Conservation (phyloP, 1,140 invertebrate genomes). For the Ips typographus region DNA sequence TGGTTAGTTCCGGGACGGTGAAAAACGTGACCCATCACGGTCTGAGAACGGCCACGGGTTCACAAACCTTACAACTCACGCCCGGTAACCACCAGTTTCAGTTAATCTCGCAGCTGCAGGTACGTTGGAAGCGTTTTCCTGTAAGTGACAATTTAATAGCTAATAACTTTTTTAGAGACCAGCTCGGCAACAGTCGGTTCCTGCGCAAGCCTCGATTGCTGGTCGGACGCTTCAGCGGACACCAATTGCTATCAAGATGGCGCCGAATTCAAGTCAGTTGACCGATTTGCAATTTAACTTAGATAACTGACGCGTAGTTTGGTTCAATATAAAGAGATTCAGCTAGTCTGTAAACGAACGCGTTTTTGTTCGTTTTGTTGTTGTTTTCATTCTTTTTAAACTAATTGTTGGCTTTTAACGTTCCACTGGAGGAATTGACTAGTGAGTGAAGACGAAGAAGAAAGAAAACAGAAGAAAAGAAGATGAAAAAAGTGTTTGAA, state of each 20-base stretch:
- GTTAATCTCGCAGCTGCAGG: conserved; percentile 59
- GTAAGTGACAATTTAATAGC: background rate
- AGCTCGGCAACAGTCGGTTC: conserved; percentile 56
- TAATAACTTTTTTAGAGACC: conserved; percentile 48
- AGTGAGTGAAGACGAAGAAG: conserved; percentile 1
- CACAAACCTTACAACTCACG: conserved; percentile 40
- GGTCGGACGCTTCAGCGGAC: conserved; percentile 58
- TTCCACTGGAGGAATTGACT: background rate
- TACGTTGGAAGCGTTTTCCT: conserved; percentile 7
- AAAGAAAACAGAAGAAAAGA: conserved; percentile 4
- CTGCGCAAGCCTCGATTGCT: conserved; percentile 53
- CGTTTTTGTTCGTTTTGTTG: background rate
- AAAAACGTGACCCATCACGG: conserved; percentile 64
- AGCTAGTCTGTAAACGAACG: background rate
- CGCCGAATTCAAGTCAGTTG: conserved; percentile 62
- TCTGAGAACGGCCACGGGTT: conserved; percentile 51
- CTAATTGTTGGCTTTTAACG: background rate
- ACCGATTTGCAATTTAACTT: conserved; percentile 46
- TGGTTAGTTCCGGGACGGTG: conserved; percentile 61
- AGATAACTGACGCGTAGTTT: conserved; percentile 35
- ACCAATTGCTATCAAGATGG: conserved; percentile 61
- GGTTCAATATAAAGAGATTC: conserved; percentile 7
- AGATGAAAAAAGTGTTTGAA: background rate
- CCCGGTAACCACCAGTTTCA: conserved; percentile 58
- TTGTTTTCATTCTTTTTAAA: background rate